A percentile compares a stretch with the other conserved stretches of the same genome.
These are phyloP conservation scores for Eudorcas thomsonii DNA, from an alignment of 2,113 vertebrate genomes.

Conservation along the genomic window DNA sequence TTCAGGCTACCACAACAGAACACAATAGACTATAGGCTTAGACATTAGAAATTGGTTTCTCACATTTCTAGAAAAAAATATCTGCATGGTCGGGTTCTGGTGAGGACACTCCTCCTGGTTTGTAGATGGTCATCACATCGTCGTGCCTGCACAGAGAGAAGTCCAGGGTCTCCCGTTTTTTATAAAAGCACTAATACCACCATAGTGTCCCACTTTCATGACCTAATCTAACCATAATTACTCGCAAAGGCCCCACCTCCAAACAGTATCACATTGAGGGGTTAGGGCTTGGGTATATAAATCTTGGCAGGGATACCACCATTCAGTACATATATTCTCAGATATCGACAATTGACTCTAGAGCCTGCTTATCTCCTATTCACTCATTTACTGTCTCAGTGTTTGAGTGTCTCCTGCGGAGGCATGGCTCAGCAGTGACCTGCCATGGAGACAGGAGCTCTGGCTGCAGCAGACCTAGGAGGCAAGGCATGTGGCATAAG, in stretches of 20 bases:
- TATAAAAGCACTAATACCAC: not conserved
- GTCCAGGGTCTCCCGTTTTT: not conserved
- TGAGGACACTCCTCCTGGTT: not conserved
- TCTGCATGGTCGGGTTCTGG: not conserved
- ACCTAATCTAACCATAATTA: not conserved
- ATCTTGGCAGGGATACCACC: not conserved
- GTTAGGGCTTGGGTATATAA: not conserved
- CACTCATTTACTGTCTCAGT: not conserved
- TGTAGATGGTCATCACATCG: not conserved
- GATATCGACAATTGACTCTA: not conserved
- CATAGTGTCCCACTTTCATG: not conserved
- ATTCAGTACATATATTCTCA: not conserved
- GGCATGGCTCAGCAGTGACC: not conserved
- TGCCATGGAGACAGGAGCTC: not conserved
- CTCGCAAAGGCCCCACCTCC: not conserved
- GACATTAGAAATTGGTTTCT: not conserved
- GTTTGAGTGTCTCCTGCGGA: not conserved
- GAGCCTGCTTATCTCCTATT: not conserved
- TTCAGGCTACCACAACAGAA: not conserved
- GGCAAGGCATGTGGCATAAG: not conserved
- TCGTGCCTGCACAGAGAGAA: not conserved
- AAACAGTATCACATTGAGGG: not conserved
- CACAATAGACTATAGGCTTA: not conserved
- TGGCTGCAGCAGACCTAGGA: not conserved
- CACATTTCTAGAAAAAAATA: not conserved